Conservation (phyloP, 1,140 invertebrate species). For the Caenorhabditis brenneri region DNA sequence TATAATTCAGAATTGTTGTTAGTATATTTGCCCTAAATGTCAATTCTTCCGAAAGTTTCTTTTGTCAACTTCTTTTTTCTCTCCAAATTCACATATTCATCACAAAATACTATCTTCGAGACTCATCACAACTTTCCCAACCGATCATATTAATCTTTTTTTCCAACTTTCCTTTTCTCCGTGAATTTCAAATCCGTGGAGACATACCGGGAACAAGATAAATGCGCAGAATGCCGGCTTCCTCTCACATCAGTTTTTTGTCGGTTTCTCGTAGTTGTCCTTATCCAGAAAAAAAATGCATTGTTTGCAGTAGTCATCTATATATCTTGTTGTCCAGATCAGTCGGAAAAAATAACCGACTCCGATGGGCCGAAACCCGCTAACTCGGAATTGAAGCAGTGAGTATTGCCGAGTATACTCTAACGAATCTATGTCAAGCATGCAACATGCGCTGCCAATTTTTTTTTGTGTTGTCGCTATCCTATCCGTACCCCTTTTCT, state of each 20-base stretch:
- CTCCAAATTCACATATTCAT: not conserved
- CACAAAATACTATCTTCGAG: not conserved
- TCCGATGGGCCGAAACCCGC: not conserved
- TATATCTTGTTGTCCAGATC: constrained; percentile 29
- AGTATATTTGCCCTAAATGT: no score
- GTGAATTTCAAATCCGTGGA: not conserved
- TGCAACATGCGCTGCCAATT: not conserved
- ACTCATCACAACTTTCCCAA: not conserved
- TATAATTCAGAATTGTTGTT: no score
- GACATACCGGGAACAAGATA: constrained; percentile 30
- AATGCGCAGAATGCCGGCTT: not conserved
- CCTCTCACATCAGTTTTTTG: constrained; percentile 3
- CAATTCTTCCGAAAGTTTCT: no score
- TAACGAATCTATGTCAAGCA: constrained; percentile 41
- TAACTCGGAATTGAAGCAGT: not conserved
- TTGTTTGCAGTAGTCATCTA: not conserved
- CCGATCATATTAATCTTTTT: not conserved
- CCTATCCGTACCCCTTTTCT: constrained; percentile 31
- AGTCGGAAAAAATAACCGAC: constrained; percentile 24
- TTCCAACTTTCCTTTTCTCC: not conserved
- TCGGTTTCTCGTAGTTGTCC: not conserved
- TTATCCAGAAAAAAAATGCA: not conserved
- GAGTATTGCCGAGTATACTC: constrained; percentile 12
- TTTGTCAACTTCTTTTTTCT: not conserved
- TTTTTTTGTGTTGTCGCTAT: not conserved